Evolutionary conservation across 2,888 invertebrate genomes (phyloP), one percentile per base, ranked within the genome.

Genomic region (Ophioninae sp.): DNA sequence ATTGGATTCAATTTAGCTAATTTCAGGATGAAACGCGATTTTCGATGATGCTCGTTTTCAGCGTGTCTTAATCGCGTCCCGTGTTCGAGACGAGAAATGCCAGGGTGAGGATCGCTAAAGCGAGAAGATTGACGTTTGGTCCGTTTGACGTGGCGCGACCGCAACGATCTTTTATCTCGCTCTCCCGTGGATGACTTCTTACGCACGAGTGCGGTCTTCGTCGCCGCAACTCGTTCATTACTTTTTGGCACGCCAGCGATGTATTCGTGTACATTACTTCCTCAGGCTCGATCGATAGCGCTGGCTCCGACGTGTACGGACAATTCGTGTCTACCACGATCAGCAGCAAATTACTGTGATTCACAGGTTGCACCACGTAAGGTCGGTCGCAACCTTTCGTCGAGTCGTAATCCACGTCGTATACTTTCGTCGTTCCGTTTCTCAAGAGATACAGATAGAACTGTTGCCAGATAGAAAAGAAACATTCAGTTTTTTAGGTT

Each of bases 291-390:
- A 93, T 89, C 84, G 94, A 93, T 44, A 94, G 87, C 0, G 93
- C 90, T 0, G 93, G 93, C 69, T 94, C 94, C 2, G 93, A 93
- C 77, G 89, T 90, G 39, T 93, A 93, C 0, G 94, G 94, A 90
- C 96, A 96, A 82, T 95, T 93, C 7, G 87, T 89, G 89, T 97
- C 95, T n/a, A 97, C 95, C 22, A 97, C 96, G 67, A 97, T 93
- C 89, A 97, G 93, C 81, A 98, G 93, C 93, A 97, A 94, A 91
- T 97, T 97, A 75, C 96, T 97, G 87, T 95, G 95, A 82, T 96
- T 96, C 81, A 97, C 96, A 63, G 95, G 94, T 87, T 96, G 95
- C 1, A 95, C 96, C 86, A 96, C 95, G 92, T 96, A 97, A 30
- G 96, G 96, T 89, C 96, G 93, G 17, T 63, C 65, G 77, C 92